These are phyloP conservation scores for Cheilosia impressa DNA, from an alignment of 2,888 invertebrate species.

Conservation along the genomic window DNA sequence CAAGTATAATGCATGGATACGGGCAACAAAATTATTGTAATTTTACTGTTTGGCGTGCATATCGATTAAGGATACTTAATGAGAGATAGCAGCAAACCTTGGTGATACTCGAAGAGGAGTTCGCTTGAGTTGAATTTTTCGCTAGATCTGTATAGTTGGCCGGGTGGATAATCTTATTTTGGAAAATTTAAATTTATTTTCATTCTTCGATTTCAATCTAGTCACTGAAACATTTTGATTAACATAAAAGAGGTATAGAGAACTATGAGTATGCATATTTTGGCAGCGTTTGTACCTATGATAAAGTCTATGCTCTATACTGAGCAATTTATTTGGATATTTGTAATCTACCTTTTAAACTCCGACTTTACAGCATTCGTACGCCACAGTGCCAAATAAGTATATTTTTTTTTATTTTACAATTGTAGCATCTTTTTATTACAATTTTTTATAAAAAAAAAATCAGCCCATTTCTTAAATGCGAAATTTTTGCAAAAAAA, in stretches of 20 bases:
- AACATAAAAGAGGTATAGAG: not conserved
- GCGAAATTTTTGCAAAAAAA: too few species aligned
- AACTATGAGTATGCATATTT: slow-evolving; percentile 29
- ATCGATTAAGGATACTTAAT: slow-evolving; percentile 54
- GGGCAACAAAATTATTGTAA: slow-evolving; percentile 39
- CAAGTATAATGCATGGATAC: slow-evolving; percentile 49
- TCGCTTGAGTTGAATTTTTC: slow-evolving; percentile 87
- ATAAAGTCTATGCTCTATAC: not conserved
- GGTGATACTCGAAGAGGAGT: slow-evolving; percentile 83
- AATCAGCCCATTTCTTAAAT: too few species aligned
- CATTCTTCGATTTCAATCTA: not conserved
- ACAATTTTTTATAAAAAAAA: too few species aligned
- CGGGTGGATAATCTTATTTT: slow-evolving; percentile 83
- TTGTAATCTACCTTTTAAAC: too few species aligned
- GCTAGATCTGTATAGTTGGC: slow-evolving; percentile 87
- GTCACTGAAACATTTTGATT: slow-evolving; percentile 1
- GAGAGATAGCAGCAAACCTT: slow-evolving; percentile 81
- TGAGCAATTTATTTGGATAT: too few species aligned
- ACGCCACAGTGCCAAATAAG: too few species aligned
- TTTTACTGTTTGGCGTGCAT: slow-evolving; percentile 72
- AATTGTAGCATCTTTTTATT: too few species aligned
- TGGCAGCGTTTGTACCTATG: not conserved
- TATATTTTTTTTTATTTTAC: too few species aligned
- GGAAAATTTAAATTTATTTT: slow-evolving; percentile 26
- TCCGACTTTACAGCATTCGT: too few species aligned